Percentiles rank a stretch among this genome's conserved stretches.
Evolutionary conservation across 2,888 invertebrate genomes (phyloP).

Genomic region (Andrena bucephala): DNA sequence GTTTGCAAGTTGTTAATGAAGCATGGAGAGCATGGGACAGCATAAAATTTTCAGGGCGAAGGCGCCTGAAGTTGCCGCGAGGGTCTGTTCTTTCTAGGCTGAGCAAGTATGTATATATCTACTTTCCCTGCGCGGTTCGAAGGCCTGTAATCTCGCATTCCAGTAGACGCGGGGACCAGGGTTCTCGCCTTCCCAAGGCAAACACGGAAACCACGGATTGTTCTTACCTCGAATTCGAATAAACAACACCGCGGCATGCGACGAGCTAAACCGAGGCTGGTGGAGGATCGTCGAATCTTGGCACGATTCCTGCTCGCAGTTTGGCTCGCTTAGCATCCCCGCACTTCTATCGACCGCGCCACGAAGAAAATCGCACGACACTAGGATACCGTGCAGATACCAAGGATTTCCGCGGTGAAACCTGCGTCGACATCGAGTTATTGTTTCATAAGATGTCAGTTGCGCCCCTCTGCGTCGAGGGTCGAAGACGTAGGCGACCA

Average conservation of each 20-base stretch:
- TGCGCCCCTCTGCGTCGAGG: neutral
- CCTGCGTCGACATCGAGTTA: conserved; percentile 7
- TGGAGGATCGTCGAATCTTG: conserved; percentile 77
- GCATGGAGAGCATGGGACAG: neutral
- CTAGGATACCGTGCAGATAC: neutral
- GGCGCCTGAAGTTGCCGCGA: conserved; percentile 12
- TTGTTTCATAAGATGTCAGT: neutral
- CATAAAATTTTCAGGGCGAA: conserved; percentile 16
- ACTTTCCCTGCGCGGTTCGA: conserved; percentile 22
- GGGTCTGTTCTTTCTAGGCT: conserved; percentile 2
- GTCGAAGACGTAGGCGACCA: neutral
- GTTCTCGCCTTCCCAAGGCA: conserved; percentile 66
- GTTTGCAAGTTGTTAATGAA: neutral
- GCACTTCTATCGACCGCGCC: conserved; percentile 35
- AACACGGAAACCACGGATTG: conserved; percentile 68
- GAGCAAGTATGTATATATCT: conserved; percentile 5
- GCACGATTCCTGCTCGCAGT: conserved; percentile 76
- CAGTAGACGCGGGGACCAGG: conserved; percentile 48
- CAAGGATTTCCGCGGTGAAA: neutral
- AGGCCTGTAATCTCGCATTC: conserved; percentile 48
- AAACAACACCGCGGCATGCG: conserved; percentile 70
- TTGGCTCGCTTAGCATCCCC: conserved; percentile 50
- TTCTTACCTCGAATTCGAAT: conserved; percentile 71
- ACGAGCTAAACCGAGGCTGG: conserved; percentile 54
- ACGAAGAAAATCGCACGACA: conserved; percentile 37